A percentile compares a stretch with the other conserved stretches of the same genome.
Evolutionary conservation across 35 echinoderm and acorn worm species (phyloP).

Genomic region (Apostichopus japonicus): DNA sequence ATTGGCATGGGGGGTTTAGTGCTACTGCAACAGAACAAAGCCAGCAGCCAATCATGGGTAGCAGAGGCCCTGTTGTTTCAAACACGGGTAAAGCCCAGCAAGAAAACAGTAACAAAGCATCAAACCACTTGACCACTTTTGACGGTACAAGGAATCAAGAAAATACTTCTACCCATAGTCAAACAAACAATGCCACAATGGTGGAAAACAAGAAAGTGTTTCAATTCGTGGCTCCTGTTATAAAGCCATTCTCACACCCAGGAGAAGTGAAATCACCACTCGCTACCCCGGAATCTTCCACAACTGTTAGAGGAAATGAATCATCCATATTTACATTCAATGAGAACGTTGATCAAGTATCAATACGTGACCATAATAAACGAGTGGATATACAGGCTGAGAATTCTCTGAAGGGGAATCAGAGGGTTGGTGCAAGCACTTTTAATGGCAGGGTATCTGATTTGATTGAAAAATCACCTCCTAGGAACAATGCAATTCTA

Average conservation of each 20-base stretch:
- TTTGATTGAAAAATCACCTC: not conserved
- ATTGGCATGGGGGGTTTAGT: not conserved
- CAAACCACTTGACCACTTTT: not conserved
- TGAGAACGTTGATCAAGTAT: not conserved
- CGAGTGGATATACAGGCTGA: not conserved
- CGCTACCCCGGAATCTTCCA: not conserved
- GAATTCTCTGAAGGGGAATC: not conserved
- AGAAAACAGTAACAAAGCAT: not conserved
- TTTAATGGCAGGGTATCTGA: not conserved
- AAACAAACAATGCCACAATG: not conserved
- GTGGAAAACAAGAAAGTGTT: not conserved
- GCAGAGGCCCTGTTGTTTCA: not conserved
- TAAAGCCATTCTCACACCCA: not conserved
- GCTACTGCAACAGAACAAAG: not conserved
- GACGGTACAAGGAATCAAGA: not conserved
- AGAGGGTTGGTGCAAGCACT: not conserved
- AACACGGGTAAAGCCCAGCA: not conserved
- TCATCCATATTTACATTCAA: not conserved
- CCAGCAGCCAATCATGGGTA: not conserved
- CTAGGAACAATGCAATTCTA: not conserved
- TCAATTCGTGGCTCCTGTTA: not conserved
- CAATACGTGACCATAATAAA: not conserved
- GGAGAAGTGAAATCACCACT: constrained; percentile 3
- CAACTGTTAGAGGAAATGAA: not conserved
- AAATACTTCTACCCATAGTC: not conserved